phyloP scores from a whole-genome alignment of 2,113 vertebrate species.

The Heterochromis multidens region DNA sequence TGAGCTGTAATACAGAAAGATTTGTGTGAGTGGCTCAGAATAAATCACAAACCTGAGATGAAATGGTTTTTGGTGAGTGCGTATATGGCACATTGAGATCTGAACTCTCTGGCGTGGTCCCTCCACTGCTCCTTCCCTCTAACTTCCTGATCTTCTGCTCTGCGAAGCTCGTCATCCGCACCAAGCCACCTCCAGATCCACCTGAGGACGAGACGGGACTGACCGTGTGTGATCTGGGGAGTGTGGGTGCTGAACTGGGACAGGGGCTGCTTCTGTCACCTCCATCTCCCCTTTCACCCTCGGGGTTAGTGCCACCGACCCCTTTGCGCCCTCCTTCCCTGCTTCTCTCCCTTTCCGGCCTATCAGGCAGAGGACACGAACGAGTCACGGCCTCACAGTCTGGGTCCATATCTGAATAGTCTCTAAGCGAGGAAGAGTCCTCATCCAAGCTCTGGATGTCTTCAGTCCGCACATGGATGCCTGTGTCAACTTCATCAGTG shows the following conservation, averaged over 20 bases:
- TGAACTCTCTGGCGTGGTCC: constrained; percentile 91
- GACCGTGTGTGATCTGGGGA: constrained; percentile 83
- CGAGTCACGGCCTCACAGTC: constrained; percentile 81
- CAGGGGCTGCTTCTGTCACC: constrained; percentile 80
- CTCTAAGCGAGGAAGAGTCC: constrained; percentile 92
- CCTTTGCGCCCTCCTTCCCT: constrained; percentile 13
- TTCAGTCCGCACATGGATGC: constrained; percentile 94
- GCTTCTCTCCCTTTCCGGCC: not conserved
- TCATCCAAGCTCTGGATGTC: constrained; percentile 96
- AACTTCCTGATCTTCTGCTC: constrained; percentile 95
- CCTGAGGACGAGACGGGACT: constrained; percentile 90
- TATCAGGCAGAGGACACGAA: constrained; percentile 65
- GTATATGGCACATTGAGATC: constrained; percentile 85
- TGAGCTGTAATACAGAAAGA: not conserved
- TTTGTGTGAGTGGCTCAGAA: not conserved
- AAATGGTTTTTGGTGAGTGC: constrained; percentile 75
- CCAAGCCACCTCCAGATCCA: constrained; percentile 80
- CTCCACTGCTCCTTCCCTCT: constrained; percentile 90
- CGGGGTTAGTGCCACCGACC: not conserved
- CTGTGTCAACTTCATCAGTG: constrained; percentile 94
- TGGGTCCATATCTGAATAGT: constrained; percentile 94
- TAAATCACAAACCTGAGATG: constrained; percentile 74
- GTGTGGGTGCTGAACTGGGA: constrained; percentile 81
- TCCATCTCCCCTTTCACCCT: constrained; percentile 9
- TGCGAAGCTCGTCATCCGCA: constrained; percentile 98